These are phyloP conservation scores for Popillia japonica DNA, from an alignment of 1,140 invertebrate genomes.

Conservation along the genomic window DNA sequence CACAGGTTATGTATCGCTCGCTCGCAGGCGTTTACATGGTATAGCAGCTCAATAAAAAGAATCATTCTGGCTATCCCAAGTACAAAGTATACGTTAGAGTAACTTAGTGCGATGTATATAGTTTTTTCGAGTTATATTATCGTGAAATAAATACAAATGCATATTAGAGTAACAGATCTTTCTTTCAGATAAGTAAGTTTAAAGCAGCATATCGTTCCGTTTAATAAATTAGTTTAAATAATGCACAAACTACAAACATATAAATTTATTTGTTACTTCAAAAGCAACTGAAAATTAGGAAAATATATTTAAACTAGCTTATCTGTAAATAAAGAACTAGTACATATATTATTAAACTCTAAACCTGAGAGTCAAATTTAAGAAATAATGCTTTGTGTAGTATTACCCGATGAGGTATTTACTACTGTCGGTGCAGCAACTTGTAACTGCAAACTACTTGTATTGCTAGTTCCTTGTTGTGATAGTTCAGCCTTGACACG, in stretches of 20 bases:
- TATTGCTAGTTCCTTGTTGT: conserved; percentile 60
- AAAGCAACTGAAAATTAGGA: neutral
- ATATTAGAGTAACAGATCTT: neutral
- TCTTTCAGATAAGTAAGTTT: neutral
- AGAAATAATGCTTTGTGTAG: conserved; percentile 27
- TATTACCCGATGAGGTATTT: conserved; percentile 42
- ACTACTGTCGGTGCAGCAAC: conserved; percentile 49
- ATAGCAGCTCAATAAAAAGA: too few species aligned
- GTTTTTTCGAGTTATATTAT: neutral
- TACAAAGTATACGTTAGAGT: too few species aligned
- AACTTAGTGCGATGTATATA: too few species aligned
- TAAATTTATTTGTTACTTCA: neutral
- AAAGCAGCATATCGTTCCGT: neutral
- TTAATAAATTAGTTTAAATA: neutral
- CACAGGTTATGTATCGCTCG: too few species aligned
- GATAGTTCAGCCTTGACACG: conserved; percentile 85
- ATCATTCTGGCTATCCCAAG: too few species aligned
- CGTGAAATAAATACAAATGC: neutral
- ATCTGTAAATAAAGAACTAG: neutral
- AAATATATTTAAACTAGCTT: neutral
- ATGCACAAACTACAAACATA: neutral
- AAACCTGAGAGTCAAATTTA: conserved; percentile 4
- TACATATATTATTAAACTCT: neutral
- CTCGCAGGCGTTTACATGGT: too few species aligned
- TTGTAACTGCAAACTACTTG: conserved; percentile 49